A percentile compares a stretch with the other conserved stretches of the same genome.
These are phyloP conservation scores for Sinosuthora webbiana DNA, from an alignment of 2,113 vertebrate species.

Conservation along the genomic window DNA sequence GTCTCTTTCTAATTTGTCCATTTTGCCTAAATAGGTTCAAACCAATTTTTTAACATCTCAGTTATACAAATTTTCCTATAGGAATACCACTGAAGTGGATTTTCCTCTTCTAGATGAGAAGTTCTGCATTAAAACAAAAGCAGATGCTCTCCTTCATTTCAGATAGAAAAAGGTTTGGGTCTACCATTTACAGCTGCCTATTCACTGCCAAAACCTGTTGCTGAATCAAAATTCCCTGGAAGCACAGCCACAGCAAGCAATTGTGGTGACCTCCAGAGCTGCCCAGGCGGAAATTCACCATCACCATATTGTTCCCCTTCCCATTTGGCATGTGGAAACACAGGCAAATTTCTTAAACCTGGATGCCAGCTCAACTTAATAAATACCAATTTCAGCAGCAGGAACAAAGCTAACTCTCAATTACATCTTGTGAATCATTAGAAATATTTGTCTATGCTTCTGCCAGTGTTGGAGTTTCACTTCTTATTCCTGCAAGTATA, in stretches of 20 bases:
- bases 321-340: not conserved
- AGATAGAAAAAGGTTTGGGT: not conserved
- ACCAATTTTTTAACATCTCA: not conserved
- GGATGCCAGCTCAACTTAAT: not conserved
- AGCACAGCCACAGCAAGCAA: not conserved
- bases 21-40: not conserved
- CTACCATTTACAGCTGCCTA: not conserved
- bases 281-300: not conserved
- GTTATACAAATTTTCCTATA: not conserved
- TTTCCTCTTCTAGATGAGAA: not conserved
- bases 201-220: not conserved
- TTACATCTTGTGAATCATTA: not conserved
- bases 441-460: not conserved
- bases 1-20: not conserved
- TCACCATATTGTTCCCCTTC: not conserved
- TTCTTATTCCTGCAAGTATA: not conserved
- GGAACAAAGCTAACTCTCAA: not conserved
- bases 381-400: not conserved
- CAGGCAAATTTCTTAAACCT: not conserved
- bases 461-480: not conserved
- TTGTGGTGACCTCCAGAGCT: not conserved
- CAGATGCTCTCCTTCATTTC: not conserved
- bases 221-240: not conserved
- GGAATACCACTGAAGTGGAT: not conserved
- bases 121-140: not conserved